Evolutionary conservation across 2,113 vertebrate genomes (phyloP), one percentile per base, ranked within the genome.

Genomic region (Ceyx melanurus): DNA sequence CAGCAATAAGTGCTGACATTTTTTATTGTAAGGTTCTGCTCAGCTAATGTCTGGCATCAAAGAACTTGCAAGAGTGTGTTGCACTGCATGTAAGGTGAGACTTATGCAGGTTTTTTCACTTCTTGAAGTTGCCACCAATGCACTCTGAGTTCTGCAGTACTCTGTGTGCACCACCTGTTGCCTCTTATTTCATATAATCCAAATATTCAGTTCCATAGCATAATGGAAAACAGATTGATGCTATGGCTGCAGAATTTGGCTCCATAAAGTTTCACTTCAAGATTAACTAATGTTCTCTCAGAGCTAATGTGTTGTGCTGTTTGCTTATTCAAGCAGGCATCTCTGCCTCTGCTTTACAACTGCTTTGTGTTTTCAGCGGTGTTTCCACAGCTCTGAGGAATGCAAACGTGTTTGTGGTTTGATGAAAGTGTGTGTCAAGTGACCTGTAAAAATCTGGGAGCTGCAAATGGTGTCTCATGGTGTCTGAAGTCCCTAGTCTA

Each of bases 181-280:
- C 25, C 51, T 80, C 89, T 54, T 66, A 70, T 51, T 93, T 95
- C 56, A 86, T 80, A 56, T 73, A 83, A 81, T 35, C 17, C 62
- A 70, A 72, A 82, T 65, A 62, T 31, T 83, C 35, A 76, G 51
- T 74, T 88, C 82, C 0, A 1, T 35, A 57, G 66, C 48, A 42
- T 79, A 93, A 91, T 56, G 77, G 85, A 66, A 88, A 87, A 89
- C 79, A 76, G 75, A 89, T 57, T 64, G 87, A 91, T 93, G 93
- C 31, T 76, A 9, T 40, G 50, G 82, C 82, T 89, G 48, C 18
- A 53, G 54, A 86, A 72, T 68, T 50, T 82, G 53, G 22, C 65
- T 94, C 64, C 16, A 3, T 76, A 11, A 92, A 68, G 58, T 91
- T 92, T 91, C 4, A 1, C 64, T 89, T 91, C 25, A 70, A 88